Percentiles rank a stretch among this genome's conserved stretches.
Evolutionary conservation across 2,888 invertebrate genomes (phyloP).

Genomic region (Miltochrista miniata): DNA sequence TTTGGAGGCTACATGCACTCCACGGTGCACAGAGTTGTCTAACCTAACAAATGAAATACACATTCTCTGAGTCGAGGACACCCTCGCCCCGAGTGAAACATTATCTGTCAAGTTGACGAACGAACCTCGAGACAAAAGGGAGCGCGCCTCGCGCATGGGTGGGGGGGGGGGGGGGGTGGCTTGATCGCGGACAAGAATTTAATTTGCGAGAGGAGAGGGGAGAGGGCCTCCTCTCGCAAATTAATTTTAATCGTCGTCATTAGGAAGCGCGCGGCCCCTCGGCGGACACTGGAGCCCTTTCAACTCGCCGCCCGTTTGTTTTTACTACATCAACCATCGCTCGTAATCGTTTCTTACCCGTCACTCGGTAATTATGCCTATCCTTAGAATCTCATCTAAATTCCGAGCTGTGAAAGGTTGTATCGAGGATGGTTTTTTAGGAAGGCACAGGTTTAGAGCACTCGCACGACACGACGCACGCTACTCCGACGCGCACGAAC

Average conservation of each 20-base stretch:
- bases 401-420: slow-evolving; percentile 26
- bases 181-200: slow-evolving; percentile 65
- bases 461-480: too few species aligned
- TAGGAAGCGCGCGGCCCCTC: slow-evolving; percentile 42
- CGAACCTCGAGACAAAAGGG: slow-evolving; percentile 45
- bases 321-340: slow-evolving; percentile 36
- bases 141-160: slow-evolving; percentile 9
- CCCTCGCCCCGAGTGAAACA: slow-evolving; percentile 36
- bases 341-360: slow-evolving; percentile 33
- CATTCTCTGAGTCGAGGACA: slow-evolving; percentile 19
- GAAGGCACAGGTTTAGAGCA: not conserved
- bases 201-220: slow-evolving; percentile 53
- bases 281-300: slow-evolving; percentile 36
- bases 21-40: too few species aligned
- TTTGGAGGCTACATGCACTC: too few species aligned
- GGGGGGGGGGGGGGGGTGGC: slow-evolving; percentile 8
- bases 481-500: not conserved
- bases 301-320: slow-evolving; percentile 43
- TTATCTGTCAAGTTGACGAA: slow-evolving; percentile 54
- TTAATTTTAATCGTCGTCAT: slow-evolving; percentile 81
- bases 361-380: slow-evolving; percentile 38
- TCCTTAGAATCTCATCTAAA: slow-evolving; percentile 44
- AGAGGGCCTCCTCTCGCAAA: slow-evolving; percentile 49
- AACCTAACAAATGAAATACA: slow-evolving; percentile 15
- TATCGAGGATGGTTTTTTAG: slow-evolving; percentile 38